Evolutionary conservation across 2,888 invertebrate species (phyloP), one percentile per base, ranked within the genome.

Genomic region (Cerastoderma edule): DNA sequence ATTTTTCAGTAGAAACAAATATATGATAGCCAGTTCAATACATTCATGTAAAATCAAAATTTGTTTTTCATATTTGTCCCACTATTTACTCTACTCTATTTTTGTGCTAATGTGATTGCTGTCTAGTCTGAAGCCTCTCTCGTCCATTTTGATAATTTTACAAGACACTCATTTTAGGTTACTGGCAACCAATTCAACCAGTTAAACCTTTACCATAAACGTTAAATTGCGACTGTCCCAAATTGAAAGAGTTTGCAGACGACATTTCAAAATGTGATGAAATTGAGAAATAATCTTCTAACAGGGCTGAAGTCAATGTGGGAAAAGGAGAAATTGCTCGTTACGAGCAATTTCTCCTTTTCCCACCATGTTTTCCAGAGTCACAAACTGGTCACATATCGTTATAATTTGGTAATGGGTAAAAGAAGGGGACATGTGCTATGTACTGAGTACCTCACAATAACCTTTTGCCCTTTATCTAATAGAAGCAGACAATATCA

Each of bases 321-420:
- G 53, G 22, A 53, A 53, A 53, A 53, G 4, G 24, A 53, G 53
- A 53, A 53, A 53, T 22, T 53, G 53, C 53, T 53, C 22, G 24
- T 53, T 22, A 50, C 10, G 22, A 22, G 10, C 22, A n/a, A 10
- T 50, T 50, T 19, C 22, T 50, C 6, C 50, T 22, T 22, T 6
- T 50, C 6, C 22, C 22, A 50, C 6, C 10, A 27, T 22, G 8
- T 54, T 19, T 6, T 8, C 27, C 28, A 28, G 10, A 27, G 6
- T 22, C 30, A 19, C 28, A 30, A 1, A 56, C n/a, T n/a, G 56
- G 2, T 6, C 4, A 28, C 16, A 56, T 56, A n/a, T n/a, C n/a
- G n/a, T n/a, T n/a, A n/a, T n/a, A n/a, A n/a, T n/a, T n/a, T n/a
- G n/a, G n/a, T n/a, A n/a, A n/a, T n/a, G n/a, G n/a, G n/a, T n/a